These are phyloP conservation scores for Acanthaster planci DNA, from an alignment of 35 echinoderm and acorn worm species.

Conservation along the genomic window DNA sequence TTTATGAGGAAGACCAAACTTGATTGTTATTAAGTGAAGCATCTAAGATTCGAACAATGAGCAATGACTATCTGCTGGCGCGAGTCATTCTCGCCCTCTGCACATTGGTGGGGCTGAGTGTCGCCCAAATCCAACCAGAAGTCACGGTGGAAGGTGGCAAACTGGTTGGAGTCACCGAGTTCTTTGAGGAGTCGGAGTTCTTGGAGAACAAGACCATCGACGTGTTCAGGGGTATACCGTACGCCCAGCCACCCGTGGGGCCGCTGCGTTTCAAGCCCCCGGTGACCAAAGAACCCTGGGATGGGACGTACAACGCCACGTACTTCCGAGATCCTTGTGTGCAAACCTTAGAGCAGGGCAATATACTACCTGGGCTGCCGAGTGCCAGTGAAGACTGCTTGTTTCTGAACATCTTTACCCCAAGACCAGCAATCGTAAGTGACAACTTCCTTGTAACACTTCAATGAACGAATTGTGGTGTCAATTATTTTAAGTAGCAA, in stretches of 20 bases:
- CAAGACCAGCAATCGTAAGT: conserved; percentile 46
- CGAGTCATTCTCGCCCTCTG: no score
- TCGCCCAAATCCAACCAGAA: background rate
- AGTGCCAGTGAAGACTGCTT: conserved; percentile 63
- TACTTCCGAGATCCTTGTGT: conserved; percentile 51
- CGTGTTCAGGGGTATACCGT: conserved; percentile 64
- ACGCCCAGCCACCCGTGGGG: conserved; percentile 61
- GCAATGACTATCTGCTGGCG: no score
- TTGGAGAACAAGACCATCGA: conserved; percentile 39
- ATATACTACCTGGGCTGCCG: no score
- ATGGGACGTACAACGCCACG: conserved; percentile 53
- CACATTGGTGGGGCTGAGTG: background rate
- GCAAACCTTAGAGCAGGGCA: conserved; percentile 4
- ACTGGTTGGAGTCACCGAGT: conserved; percentile 18
- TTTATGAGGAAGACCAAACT: no score
- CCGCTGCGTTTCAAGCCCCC: conserved; percentile 52
- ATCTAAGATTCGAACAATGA: no score
- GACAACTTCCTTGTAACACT: no score
- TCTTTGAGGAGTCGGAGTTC: conserved; percentile 28
- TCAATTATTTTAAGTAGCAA: no score
- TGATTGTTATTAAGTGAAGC: no score
- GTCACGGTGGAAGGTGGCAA: conserved; percentile 35
- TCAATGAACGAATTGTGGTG: no score
- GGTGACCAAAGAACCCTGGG: conserved; percentile 39
- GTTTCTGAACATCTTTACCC: conserved; percentile 79